phyloP scores from a whole-genome alignment of 2,888 invertebrate species.

The Thysanoteuthis rhombus region DNA sequence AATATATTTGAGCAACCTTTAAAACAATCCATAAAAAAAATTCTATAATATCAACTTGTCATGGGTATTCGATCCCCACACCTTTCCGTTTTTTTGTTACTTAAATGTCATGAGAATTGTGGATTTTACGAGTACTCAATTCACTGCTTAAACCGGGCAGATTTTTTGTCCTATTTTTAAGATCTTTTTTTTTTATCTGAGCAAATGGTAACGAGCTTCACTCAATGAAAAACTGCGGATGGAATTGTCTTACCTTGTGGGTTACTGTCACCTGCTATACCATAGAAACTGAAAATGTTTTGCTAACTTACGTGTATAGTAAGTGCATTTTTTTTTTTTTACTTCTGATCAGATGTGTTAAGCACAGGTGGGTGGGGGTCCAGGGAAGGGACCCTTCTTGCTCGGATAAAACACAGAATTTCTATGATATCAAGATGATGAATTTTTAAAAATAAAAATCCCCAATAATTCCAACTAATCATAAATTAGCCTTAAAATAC shows the following conservation, averaged over 20 bases:
- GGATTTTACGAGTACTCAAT: not conserved
- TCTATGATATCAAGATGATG: no score
- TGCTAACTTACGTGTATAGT: no score
- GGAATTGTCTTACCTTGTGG: not conserved
- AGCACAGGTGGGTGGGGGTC: not conserved
- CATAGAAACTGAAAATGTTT: not conserved
- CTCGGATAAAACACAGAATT: no score
- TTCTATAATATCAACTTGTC: not conserved
- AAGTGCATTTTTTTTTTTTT: not conserved
- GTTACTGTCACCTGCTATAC: not conserved
- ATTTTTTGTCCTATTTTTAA: not conserved
- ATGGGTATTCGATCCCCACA: not conserved
- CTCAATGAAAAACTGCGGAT: not conserved
- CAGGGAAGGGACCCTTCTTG: not conserved
- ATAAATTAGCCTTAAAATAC: no score
- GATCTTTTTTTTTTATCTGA: not conserved
- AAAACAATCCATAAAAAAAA: not conserved
- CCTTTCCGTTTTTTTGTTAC: not conserved
- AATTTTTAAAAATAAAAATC: no score
- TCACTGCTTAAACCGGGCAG: not conserved
- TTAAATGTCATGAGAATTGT: not conserved
- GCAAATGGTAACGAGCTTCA: not conserved
- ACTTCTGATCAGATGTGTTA: not conserved
- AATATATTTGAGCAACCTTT: not conserved
- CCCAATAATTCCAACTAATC: no score